These are phyloP conservation scores for Eumeta japonica DNA, from an alignment of 1,140 invertebrate genomes.

Conservation along the genomic window DNA sequence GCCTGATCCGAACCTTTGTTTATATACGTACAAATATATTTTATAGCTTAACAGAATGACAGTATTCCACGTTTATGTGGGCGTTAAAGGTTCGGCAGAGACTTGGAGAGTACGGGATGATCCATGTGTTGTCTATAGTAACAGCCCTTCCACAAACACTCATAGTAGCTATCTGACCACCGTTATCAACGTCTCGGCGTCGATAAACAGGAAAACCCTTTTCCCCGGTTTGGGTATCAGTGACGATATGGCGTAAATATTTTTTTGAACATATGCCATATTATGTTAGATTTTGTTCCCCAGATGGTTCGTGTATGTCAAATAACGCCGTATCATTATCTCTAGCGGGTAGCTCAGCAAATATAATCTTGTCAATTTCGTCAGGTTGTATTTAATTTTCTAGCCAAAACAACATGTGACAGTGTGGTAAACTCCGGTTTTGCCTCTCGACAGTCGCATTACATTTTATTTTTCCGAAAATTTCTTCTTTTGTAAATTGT, in stretches of 20 bases:
- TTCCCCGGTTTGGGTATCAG: too few species aligned
- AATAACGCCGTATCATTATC: constrained; percentile 25
- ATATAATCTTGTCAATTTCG: constrained; percentile 42
- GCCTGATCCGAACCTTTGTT: constrained; percentile 1
- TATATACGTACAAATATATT: constrained; percentile 2
- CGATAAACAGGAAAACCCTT: neutral
- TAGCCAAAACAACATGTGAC: constrained; percentile 15
- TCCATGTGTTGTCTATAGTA: neutral
- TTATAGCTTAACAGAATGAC: neutral
- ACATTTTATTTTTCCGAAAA: constrained; percentile 20
- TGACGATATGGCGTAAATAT: constrained; percentile 12
- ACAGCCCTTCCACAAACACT: too few species aligned
- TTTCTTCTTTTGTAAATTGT: constrained; percentile 16
- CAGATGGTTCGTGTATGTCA: constrained; percentile 35
- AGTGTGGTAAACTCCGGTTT: constrained; percentile 55
- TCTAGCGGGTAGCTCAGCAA: constrained; percentile 52
- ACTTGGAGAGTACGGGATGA: neutral
- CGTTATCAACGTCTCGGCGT: neutral
- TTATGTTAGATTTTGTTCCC: constrained; percentile 14
- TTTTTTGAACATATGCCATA: constrained; percentile 21
- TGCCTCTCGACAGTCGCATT: constrained; percentile 54
- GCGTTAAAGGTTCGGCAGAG: constrained; percentile 1
- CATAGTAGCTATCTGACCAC: neutral
- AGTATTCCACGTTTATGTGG: too few species aligned
- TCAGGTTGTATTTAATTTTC: constrained; percentile 13